Evolutionary conservation across 2,113 vertebrate genomes (phyloP), one percentile per base, ranked within the genome.

Genomic region (Rynchops niger): DNA sequence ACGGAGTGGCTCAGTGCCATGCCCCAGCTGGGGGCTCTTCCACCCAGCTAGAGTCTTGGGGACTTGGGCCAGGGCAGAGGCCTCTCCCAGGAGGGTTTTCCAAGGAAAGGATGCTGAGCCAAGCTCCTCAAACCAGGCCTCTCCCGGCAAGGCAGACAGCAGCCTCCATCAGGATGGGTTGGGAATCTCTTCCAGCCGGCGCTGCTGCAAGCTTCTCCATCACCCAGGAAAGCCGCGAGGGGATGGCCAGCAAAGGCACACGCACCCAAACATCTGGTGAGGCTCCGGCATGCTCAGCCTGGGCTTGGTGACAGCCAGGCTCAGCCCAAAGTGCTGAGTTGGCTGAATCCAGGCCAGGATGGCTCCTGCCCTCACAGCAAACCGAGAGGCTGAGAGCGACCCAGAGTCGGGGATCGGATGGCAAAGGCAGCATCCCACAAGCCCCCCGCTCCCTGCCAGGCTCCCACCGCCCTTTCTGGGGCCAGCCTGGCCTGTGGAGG

Each of bases 391-490:
- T 66, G 82, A 80, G 30, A 69, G 66, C 0, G 0, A 58, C 71
- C 15, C 78, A 76, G 65, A 59, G 34, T 32, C 1, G 1, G 40
- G 58, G 30, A 91, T 95, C 40, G 1, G 22, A 80, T 92, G 87
- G 87, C 78, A 96, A 82, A 94, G 36, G 42, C 84, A 91, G 72
- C 63, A 94, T 95, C 58, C 90, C 94, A 82, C 88, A 95, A 85
- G 49, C 22, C 53, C 84, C 70, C 36, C 1, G 0, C 36, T 89
- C 55, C 73, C 69, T 93, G 74, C 74, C n/a, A 9, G 2, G 49
- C 29, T 94, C 81, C 86, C 34, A 56, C 36, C 17, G 0, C 79
- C 58, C 76, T 93, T 86, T 45, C 52, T 26, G 69, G 73, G 65
- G 61, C 90, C 42, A 67, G 52, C 88, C 81, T 59, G 45, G 89